A percentile compares a stretch with the other conserved stretches of the same genome.
Conservation (phyloP, 2,113 vertebrate species). For the Hucho hucho region DNA sequence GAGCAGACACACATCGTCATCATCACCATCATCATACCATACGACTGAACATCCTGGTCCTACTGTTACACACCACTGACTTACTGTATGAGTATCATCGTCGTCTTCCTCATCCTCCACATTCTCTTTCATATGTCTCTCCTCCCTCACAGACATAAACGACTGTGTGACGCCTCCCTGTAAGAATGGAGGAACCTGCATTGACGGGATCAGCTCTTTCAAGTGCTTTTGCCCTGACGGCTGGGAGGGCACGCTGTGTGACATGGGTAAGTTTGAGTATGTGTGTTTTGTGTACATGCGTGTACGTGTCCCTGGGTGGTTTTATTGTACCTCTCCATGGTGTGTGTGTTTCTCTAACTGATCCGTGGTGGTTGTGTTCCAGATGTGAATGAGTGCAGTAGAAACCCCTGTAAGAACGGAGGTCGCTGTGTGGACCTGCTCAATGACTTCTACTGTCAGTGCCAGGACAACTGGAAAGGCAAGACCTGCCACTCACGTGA, state of each 20-base stretch:
- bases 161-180: conserved; percentile 87
- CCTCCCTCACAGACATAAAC: conserved; percentile 81
- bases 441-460: conserved; percentile 92
- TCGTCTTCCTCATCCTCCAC: background rate
- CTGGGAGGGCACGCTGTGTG: conserved; percentile 89
- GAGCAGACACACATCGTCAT: conserved; percentile 60
- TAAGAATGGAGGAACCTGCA: conserved; percentile 90
- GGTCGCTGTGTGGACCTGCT: conserved; percentile 85
- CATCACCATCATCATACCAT: too few relatives aligned
- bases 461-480: conserved; percentile 91
- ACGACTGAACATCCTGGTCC: too few relatives aligned
- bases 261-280: conserved; percentile 78
- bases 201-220: conserved; percentile 87
- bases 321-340: background rate
- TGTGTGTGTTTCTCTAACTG: background rate
- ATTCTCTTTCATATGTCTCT: background rate
- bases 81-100: background rate
- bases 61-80: background rate
- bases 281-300: conserved; percentile 8
- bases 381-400: conserved; percentile 92
- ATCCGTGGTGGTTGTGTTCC: background rate
- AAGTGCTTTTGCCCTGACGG: conserved; percentile 89
- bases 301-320: background rate
- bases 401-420: conserved; percentile 87
- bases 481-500: conserved; percentile 96